Evolutionary conservation across 2,113 vertebrate genomes (phyloP).

Genomic region (Aegithalos caudatus): DNA sequence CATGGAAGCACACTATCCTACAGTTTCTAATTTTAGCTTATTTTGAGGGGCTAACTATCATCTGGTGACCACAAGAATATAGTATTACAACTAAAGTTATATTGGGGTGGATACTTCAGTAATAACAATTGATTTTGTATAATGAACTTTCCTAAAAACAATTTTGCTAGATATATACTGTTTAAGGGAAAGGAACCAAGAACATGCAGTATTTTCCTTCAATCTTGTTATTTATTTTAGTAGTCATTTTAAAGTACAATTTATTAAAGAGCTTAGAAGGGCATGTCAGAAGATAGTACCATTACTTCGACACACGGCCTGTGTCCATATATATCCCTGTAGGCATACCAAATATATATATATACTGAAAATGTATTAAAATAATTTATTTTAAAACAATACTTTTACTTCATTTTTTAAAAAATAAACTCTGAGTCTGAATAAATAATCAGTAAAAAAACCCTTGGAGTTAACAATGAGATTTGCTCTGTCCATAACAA

Average conservation of each 20-base stretch:
- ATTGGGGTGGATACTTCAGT: not conserved
- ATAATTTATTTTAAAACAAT: not conserved
- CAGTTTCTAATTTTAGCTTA: not conserved
- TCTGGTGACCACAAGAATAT: not conserved
- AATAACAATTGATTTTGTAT: not conserved
- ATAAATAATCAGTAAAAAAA: not conserved
- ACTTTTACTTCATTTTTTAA: not conserved
- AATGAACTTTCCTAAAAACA: not conserved
- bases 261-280: not conserved
- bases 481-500: not conserved
- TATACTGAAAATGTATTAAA: not conserved
- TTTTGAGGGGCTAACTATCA: not conserved
- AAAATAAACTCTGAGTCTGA: not conserved
- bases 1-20: not conserved
- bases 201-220: not conserved
- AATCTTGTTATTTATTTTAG: not conserved
- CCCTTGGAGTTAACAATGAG: not conserved
- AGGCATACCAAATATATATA: not conserved
- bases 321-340: not conserved
- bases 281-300: not conserved
- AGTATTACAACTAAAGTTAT: not conserved
- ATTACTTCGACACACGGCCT: not conserved
- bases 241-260: not conserved
- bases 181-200: not conserved
- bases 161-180: not conserved